A percentile compares a stretch with the other conserved stretches of the same genome.
These are phyloP conservation scores for Callipepla squamata DNA, from an alignment of 2,113 vertebrate genomes.

Conservation along the genomic window DNA sequence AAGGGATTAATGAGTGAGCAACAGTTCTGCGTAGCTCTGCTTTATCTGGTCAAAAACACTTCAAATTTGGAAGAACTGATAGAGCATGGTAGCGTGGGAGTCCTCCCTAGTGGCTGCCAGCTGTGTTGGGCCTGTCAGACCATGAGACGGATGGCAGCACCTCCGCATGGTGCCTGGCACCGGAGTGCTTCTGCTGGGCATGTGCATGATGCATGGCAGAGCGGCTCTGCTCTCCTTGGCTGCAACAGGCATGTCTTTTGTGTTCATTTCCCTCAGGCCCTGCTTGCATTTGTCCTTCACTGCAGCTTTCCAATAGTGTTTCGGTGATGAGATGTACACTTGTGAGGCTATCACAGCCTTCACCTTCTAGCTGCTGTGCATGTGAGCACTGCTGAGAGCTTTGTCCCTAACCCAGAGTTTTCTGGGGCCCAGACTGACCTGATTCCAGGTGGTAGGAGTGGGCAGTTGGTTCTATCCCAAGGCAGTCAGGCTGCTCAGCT, in stretches of 20 bases:
- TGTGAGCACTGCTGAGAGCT: background rate
- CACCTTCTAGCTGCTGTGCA: accelerated
- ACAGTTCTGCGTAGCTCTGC: background rate
- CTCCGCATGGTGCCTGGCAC: background rate
- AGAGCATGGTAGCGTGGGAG: background rate
- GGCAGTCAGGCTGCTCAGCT: background rate
- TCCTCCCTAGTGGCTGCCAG: background rate
- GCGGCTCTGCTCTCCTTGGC: background rate
- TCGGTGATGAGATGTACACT: background rate
- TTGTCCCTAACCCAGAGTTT: background rate
- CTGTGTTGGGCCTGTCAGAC: background rate
- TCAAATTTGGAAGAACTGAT: background rate
- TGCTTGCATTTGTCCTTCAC: background rate
- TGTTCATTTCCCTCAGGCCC: background rate
- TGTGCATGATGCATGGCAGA: background rate
- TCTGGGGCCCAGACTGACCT: background rate
- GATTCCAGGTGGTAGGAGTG: background rate
- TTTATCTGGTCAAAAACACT: background rate
- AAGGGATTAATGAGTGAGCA: background rate
- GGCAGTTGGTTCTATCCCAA: background rate
- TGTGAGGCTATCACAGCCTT: background rate
- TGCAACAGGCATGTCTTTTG: background rate
- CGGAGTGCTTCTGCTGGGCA: background rate
- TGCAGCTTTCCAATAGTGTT: background rate
- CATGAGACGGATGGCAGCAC: background rate